Evolutionary conservation across 2,888 invertebrate genomes (phyloP).

Genomic region (Crepidodera aurea): DNA sequence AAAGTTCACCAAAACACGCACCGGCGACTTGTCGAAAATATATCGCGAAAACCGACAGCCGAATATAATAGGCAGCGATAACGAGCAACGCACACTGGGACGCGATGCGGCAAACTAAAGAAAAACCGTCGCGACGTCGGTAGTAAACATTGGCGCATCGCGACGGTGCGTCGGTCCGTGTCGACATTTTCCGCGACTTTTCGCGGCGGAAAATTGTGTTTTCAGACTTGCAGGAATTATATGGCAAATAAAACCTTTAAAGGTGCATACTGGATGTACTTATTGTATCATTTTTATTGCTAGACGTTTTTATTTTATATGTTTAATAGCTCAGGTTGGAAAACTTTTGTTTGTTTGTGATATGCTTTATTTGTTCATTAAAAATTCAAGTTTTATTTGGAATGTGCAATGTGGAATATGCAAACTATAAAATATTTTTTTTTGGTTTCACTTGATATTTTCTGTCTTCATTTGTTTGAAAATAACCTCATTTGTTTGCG

Average conservation of each 20-base stretch:
- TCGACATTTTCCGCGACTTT: conserved; percentile 31
- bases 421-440: no score
- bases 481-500: no score
- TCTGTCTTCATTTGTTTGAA: no score
- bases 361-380: no score
- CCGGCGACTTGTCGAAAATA: background rate
- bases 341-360: no score
- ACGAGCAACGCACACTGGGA: conserved; percentile 22
- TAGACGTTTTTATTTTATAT: no score
- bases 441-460: no score
- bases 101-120: conserved; percentile 59
- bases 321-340: no score
- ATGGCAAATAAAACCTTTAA: conserved; percentile 14
- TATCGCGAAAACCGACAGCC: conserved; percentile 2
- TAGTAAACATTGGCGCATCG: conserved; percentile 60
- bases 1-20: conserved; percentile 5
- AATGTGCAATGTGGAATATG: no score
- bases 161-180: conserved; percentile 45
- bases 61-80: background rate
- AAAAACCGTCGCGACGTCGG: conserved; percentile 57
- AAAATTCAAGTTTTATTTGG: no score
- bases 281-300: conserved; percentile 14
- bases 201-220: conserved; percentile 52
- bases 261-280: conserved; percentile 15
- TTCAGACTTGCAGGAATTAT: conserved; percentile 23